Percentiles rank a stretch among this genome's conserved stretches.
Conservation (phyloP, 1,140 invertebrate genomes). For the Mya arenaria region DNA sequence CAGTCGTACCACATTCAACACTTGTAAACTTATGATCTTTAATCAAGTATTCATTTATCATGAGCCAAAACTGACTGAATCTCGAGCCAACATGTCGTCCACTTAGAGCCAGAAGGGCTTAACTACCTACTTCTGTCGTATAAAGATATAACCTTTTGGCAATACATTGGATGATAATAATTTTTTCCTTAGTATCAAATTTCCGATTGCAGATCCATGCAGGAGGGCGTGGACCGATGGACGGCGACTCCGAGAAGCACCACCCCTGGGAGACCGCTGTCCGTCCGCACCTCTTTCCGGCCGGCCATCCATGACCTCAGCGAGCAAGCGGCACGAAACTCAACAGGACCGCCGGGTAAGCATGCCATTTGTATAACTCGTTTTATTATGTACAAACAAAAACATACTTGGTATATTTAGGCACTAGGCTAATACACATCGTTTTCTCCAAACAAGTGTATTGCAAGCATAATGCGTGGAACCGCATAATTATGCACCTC, state of each 20-base stretch:
- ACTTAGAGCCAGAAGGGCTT: not conserved
- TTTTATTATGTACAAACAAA: not conserved
- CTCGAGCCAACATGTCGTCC: not conserved
- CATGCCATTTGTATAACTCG: not conserved
- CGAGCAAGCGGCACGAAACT: slow-evolving; percentile 48
- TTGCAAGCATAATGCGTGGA: too few species aligned
- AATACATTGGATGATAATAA: not conserved
- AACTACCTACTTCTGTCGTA: not conserved
- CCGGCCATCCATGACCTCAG: slow-evolving; percentile 54
- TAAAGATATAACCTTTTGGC: not conserved
- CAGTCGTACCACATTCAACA: too few species aligned
- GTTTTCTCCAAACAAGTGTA: too few species aligned
- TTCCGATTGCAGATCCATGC: not conserved
- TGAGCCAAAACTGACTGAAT: not conserved
- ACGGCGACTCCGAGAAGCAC: not conserved
- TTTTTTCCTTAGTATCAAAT: not conserved
- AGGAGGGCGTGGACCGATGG: not conserved
- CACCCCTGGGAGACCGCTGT: slow-evolving; percentile 16
- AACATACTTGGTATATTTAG: not conserved
- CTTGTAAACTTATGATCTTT: too few species aligned
- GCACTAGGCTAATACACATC: too few species aligned
- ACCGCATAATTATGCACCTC: too few species aligned
- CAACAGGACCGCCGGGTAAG: too few species aligned
- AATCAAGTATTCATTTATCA: too few species aligned
- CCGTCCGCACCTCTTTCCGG: slow-evolving; percentile 19